Evolutionary conservation across 1,140 invertebrate species (phyloP).

Genomic region (Carcinoscorpius rotundicauda): DNA sequence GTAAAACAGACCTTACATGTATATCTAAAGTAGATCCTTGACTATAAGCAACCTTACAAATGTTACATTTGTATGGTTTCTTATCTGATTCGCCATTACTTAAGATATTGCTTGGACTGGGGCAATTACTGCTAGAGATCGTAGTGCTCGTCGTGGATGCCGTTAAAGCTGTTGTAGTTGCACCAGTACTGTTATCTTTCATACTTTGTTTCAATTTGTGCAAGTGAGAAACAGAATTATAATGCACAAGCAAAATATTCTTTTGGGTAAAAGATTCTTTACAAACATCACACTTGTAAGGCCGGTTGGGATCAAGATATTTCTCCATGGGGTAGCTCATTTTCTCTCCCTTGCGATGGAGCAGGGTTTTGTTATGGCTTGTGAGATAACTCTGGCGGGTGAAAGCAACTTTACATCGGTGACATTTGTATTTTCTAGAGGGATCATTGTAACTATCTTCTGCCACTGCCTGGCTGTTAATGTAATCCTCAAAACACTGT

Average conservation of each 20-base stretch:
- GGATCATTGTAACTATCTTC: constrained; percentile 86
- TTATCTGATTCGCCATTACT: constrained; percentile 40
- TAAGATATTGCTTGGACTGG: neutral
- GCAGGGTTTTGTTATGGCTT: constrained; percentile 79
- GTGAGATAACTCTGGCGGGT: constrained; percentile 81
- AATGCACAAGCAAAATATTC: constrained; percentile 88
- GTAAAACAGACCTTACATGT: constrained; percentile 83
- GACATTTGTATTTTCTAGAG: constrained; percentile 82
- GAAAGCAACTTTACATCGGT: constrained; percentile 84
- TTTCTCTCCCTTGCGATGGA: constrained; percentile 84
- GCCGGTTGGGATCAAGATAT: constrained; percentile 83
- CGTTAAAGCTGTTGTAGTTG: neutral
- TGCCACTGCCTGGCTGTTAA: constrained; percentile 76
- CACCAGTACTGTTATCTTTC: constrained; percentile 41
- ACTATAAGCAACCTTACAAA: constrained; percentile 85
- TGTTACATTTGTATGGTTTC: constrained; percentile 88
- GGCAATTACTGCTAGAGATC: neutral
- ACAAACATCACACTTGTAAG: constrained; percentile 94
- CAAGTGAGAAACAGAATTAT: constrained; percentile 90
- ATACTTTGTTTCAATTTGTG: constrained; percentile 76
- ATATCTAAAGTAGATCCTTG: constrained; percentile 88
- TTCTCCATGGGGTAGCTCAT: constrained; percentile 86
- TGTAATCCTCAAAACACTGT: constrained; percentile 65
- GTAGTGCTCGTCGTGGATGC: too few relatives aligned
- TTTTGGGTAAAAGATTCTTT: constrained; percentile 95